Base-by-base conservation (phyloP, 2,797 vertebrate species). In the Pipistrellus kuhlii region DNA sequence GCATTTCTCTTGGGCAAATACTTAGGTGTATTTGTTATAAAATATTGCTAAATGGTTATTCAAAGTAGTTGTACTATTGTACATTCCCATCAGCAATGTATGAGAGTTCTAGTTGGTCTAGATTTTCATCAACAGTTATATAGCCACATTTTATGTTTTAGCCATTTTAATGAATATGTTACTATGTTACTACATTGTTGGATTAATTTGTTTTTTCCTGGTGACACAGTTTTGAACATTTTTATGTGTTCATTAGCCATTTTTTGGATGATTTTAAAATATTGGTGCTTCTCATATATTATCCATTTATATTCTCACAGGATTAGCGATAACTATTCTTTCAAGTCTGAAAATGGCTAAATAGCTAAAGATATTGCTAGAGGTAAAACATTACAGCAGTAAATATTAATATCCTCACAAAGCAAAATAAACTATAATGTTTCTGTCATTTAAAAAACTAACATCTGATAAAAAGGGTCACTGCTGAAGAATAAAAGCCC, bases 231-330 rank as follows among this genome's bases (percentile, higher is more conserved):
- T 64, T 93, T 93, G 41, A 73, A 44, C 12, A 25, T 88, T 14
- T 90, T 90, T 66, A 41, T 72, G 12, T 78, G 13, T 11, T 90
- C 62, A 25, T 46, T 85, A 27, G 73, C 71, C 44, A 72, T 76
- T 82, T 94, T 94, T 77, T 72, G 82, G 93, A 95, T 96, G 92
- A 72, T 59, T 92, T 93, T 78, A 80, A 68, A 87, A 93, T 51
- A 95, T 95, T 97, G 85, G 95, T 97, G 83, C 96, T 98, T 97
- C 97, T 98, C 95, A 97, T 97, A 97, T 97, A 97, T 98, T 98
- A 98, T 97, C 96, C 94, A 98, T 98, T 98, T 98, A 98, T 97
- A 98, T 98, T 98, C 97, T 97, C 96, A 97, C 72, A 98, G 96
- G 95, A 97, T 97, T 95, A 97, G 90, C 93, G 98, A 95, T 94